These are phyloP conservation scores for Ormyrus labotus DNA, from an alignment of 2,888 invertebrate genomes.

Conservation along the genomic window DNA sequence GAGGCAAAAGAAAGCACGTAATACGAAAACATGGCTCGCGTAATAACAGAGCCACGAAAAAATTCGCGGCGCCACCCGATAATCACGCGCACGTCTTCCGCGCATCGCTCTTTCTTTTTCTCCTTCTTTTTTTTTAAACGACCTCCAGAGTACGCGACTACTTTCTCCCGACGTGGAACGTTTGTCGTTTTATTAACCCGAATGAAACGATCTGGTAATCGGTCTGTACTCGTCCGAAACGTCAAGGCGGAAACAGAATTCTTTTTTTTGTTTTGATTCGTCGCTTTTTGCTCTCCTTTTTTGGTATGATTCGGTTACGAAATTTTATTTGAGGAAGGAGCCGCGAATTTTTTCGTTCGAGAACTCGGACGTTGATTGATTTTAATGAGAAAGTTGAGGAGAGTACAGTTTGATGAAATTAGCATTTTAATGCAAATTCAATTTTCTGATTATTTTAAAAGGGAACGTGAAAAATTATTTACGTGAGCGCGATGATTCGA, in stretches of 20 bases:
- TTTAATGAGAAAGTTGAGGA: slow-evolving; percentile 30
- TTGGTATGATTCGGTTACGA: not conserved
- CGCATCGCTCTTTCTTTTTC: not conserved
- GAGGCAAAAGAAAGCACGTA: slow-evolving; percentile 4
- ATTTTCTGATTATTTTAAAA: not conserved
- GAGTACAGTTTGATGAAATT: slow-evolving; percentile 20
- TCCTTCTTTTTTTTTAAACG: slow-evolving; percentile 1
- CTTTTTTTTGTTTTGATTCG: not conserved
- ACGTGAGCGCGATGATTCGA: not conserved
- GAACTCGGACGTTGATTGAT: slow-evolving; percentile 9
- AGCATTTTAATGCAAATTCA: slow-evolving; percentile 10
- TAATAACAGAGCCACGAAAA: slow-evolving; percentile 1
- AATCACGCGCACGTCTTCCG: slow-evolving; percentile 6
- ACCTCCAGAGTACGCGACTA: slow-evolving; percentile 11
- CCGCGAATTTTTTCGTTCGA: not conserved
- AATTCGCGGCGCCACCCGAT: not conserved
- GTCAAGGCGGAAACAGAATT: not conserved
- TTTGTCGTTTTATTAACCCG: slow-evolving; percentile 59
- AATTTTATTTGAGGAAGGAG: slow-evolving; percentile 1
- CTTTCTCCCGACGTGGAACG: slow-evolving; percentile 55
- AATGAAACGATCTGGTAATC: slow-evolving; percentile 22
- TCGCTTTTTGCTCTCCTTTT: too few relatives aligned
- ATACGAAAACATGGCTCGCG: not conserved
- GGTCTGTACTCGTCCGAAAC: slow-evolving; percentile 22
- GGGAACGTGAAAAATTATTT: not conserved